Percentiles rank a stretch among this genome's conserved stretches.
Conservation (phyloP, 1,140 invertebrate species). For the Papilio dardanus region DNA sequence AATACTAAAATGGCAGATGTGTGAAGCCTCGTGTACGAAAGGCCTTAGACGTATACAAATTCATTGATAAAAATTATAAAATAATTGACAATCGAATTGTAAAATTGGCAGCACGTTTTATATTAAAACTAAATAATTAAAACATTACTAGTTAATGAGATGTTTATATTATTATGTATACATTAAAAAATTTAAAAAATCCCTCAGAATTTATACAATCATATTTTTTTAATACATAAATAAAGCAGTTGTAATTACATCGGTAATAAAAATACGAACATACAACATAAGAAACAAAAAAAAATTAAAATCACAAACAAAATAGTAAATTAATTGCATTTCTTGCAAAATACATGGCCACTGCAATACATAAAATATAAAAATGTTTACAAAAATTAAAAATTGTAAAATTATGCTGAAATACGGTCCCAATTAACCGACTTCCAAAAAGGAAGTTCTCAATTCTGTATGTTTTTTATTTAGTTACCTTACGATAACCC, state of each 20-base stretch:
- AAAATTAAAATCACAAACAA: neutral
- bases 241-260: too few relatives aligned
- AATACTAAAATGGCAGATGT: too few relatives aligned
- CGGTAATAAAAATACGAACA: neutral
- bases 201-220: neutral
- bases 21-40: too few relatives aligned
- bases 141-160: neutral
- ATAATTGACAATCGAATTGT: constrained; percentile 32
- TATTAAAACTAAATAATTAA: neutral
- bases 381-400: neutral
- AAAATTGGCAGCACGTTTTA: constrained; percentile 29
- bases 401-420: neutral
- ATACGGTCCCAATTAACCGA: constrained; percentile 7
- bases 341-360: neutral
- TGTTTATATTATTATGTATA: too few relatives aligned
- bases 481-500: neutral
- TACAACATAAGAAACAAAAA: neutral
- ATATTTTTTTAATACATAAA: too few relatives aligned
- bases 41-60: constrained; percentile 3
- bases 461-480: too few relatives aligned
- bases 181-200: too few relatives aligned
- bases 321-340: constrained; percentile 1
- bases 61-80: neutral
- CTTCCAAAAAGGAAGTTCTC: too few relatives aligned
- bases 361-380: neutral